Base-by-base conservation (phyloP, 2,888 invertebrate species). In the Agrilus biguttatus region DNA sequence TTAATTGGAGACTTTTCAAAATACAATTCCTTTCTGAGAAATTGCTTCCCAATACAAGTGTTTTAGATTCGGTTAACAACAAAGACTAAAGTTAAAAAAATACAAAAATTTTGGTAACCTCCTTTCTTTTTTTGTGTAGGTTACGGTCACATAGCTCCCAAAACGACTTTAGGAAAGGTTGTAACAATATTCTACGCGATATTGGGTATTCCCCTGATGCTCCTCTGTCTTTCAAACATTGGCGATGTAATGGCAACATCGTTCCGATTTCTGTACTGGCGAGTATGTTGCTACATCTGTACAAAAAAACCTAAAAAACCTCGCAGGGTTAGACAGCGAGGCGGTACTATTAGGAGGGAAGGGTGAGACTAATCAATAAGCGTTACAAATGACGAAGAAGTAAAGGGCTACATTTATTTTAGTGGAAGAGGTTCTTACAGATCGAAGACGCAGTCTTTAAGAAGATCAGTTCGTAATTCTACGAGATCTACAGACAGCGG, bases 181-280 rank as follows among this genome's bases (percentile, higher is more conserved):
- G 85, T 90, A 51, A 95, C 95, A 12, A 93, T 95, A 58, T 84
- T 95, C 63, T 95, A 95, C 68, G 93, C 93, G 19, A 92, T 95
- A 60, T 74, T 93, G 50, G 95, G 89, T 38, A 95, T 95, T 53
- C 95, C 95, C 0, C 71, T 95, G 51, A 93, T 95, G 91, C 75
- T 95, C 55, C 75, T 95, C 14, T 95, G 93, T 56, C 75, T 95
- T 50, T 91, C 92, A 42, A 92, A 89, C 67, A 91, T 91, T 54
- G 91, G 92, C 6, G 90, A 91, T 62, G 83, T 90, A 49, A 88
- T 92, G 88, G 91, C 91, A 2, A 87, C 89, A 37, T 88, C 89
- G 7, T 92, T 92, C 70, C 81, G 88, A 50, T 90, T 91, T 59
- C 67, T 91, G n/a, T 92, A 92, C 61, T 91, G 91, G 91, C 79